These are phyloP conservation scores for Stichopus horrens DNA, from an alignment of 53 echinoderm and acorn worm genomes.

Conservation along the genomic window DNA sequence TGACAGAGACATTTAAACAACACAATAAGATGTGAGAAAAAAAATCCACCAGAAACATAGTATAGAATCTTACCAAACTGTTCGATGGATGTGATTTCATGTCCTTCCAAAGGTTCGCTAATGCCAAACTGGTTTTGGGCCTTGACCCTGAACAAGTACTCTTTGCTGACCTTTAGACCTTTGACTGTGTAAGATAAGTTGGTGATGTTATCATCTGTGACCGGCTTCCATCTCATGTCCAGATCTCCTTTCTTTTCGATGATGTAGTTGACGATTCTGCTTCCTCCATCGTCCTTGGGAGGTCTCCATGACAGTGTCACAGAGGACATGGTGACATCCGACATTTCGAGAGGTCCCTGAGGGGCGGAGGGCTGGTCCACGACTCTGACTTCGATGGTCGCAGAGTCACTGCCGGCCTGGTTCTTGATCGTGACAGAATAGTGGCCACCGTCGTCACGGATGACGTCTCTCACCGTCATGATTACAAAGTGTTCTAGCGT, in stretches of 20 bases:
- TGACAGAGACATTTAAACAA: too few species aligned
- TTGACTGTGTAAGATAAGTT: constrained; percentile 82
- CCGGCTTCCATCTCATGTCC: constrained; percentile 86
- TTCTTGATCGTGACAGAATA: constrained; percentile 79
- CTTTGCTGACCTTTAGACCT: constrained; percentile 87
- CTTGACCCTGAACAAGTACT: constrained; percentile 85
- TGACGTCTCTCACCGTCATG: constrained; percentile 69
- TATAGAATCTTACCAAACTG: constrained; percentile 56
- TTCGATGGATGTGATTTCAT: constrained; percentile 86
- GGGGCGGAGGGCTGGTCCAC: constrained; percentile 85
- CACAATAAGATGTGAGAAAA: too few species aligned
- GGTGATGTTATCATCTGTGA: constrained; percentile 80
- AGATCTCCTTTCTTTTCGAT: constrained; percentile 90
- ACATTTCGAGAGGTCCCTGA: constrained; percentile 85
- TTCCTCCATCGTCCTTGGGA: constrained; percentile 92
- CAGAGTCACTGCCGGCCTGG: constrained; percentile 81
- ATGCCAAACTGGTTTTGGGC: constrained; percentile 93
- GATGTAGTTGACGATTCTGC: constrained; percentile 87
- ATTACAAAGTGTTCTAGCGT: constrained; percentile 69
- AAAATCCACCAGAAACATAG: not conserved
- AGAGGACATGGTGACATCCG: constrained; percentile 77
- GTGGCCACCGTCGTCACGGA: constrained; percentile 71
- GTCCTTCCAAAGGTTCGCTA: constrained; percentile 92
- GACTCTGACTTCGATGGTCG: constrained; percentile 70
- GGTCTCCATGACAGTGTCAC: constrained; percentile 94